Evolutionary conservation across 2,113 vertebrate species (phyloP), one percentile per base, ranked within the genome.

Genomic region (Anoura caudifer): DNA sequence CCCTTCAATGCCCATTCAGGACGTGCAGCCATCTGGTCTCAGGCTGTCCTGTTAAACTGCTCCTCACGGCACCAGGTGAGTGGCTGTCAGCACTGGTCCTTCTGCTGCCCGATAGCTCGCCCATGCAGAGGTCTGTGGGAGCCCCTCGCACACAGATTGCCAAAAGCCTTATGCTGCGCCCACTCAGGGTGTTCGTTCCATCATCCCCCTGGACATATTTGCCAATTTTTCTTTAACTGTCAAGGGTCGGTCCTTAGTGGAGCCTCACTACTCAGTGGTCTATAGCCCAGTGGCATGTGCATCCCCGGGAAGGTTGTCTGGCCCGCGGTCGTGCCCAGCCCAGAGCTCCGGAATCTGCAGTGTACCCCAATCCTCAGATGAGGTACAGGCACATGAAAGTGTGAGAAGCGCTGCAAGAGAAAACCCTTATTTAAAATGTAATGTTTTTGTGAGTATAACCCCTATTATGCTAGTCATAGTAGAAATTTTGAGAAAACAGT

Each of bases 11-110:
- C 61, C 79, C 16, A 80, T 65, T 47, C 73, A 41, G 54, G 36
- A 31, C 36, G 59, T n/a, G 31, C 59, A 45, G 82, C 95, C 93
- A 90, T 88, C 93, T 96, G 76, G 76, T 50, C 86, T 63, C 41
- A 43, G 72, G 41, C 72, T 59, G 41, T 36, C 91, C 75, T 91
- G 33, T 31, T 79, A 59, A 91, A 90, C 1, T n/a, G 33, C 38
- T 88, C 5, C 59, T 52, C 41, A 16, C 2, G 5, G 50, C 22
- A 0, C 83, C 88, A 93, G 86, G 38, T 47, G 72, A 65, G 69
- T 9, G 47, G 4, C 72, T 67, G 36, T 5, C 43, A 70, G 67
- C 47, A 19, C 0, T 59, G 41, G 85, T 61, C 61, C 70, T 72
- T 67, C 85, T 17, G 28, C 38, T 65, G 36, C 79, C 73, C 5